Conservation (phyloP, 2,888 invertebrate species). For the Pemphredon lugubris region DNA sequence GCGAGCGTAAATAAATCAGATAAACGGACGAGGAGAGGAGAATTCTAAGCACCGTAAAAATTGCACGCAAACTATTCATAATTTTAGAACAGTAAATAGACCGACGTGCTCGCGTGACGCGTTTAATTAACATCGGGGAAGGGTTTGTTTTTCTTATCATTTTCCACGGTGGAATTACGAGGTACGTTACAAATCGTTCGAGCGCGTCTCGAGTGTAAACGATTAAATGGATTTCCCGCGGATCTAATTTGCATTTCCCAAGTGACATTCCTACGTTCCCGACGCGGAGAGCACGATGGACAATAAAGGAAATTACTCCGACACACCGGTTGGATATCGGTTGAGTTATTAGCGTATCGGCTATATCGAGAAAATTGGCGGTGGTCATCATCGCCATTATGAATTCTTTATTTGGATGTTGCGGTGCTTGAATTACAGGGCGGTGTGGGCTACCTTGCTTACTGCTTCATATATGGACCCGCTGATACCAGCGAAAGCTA, state of each 20-base stretch:
- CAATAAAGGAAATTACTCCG: constrained; percentile 70
- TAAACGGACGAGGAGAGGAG: not conserved
- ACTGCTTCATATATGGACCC: constrained; percentile 77
- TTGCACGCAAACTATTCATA: constrained; percentile 20
- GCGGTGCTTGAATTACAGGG: constrained; percentile 79
- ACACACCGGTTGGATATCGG: constrained; percentile 55
- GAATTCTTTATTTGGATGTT: constrained; percentile 80
- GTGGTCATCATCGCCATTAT: constrained; percentile 80
- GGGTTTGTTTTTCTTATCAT: constrained; percentile 25
- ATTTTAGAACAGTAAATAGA: constrained; percentile 12
- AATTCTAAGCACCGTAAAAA: not conserved
- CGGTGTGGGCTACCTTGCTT: constrained; percentile 79
- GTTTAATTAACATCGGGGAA: constrained; percentile 22
- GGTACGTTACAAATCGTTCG: not conserved
- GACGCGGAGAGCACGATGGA: constrained; percentile 34
- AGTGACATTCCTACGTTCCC: constrained; percentile 34
- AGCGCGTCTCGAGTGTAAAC: not conserved
- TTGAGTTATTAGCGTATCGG: constrained; percentile 77
- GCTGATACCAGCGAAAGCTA: constrained; percentile 69
- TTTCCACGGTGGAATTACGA: constrained; percentile 11
- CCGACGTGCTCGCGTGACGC: constrained; percentile 30
- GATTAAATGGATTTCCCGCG: not conserved
- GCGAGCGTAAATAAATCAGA: not conserved
- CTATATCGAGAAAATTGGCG: constrained; percentile 78
- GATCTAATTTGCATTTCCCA: constrained; percentile 1